Conservation (phyloP, 2,888 invertebrate species). For the Fragum whitleyi region DNA sequence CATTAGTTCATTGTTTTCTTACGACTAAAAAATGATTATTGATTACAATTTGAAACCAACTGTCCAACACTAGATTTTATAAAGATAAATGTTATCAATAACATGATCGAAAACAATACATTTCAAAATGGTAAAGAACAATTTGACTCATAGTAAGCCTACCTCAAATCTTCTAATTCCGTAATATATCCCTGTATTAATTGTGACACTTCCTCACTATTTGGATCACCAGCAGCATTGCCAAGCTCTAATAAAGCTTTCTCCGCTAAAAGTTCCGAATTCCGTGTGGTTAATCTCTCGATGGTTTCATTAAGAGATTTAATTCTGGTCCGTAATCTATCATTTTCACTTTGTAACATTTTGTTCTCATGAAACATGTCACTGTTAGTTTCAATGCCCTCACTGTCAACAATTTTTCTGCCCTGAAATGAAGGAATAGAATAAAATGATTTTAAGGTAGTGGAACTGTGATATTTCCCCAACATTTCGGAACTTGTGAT, state of each 20-base stretch:
- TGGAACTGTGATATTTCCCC: no score
- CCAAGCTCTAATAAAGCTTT: constrained; percentile 68
- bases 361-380: constrained; percentile 98
- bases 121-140: no score
- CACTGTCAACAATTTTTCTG: constrained; percentile 93
- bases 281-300: constrained; percentile 91
- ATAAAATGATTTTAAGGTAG: no score
- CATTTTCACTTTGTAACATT: constrained; percentile 95
- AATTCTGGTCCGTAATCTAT: constrained; percentile 93
- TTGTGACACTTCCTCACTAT: constrained; percentile 83
- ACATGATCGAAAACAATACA: no score
- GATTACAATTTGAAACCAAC: no score
- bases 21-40: no score
- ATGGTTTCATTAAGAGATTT: constrained; percentile 98
- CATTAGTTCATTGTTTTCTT: no score
- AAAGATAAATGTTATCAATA: no score
- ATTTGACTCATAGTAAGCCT: no score
- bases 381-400: constrained; percentile 94
- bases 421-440: constrained; percentile 87
- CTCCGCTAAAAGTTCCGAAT: constrained; percentile 92
- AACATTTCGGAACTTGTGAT: no score
- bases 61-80: no score
- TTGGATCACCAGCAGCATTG: constrained; percentile 72
- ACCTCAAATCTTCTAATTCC: constrained; percentile 95
- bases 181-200: constrained; percentile 93